Percentiles rank a stretch among this genome's conserved stretches.
Evolutionary conservation across 2,888 invertebrate species (phyloP).

Genomic region (Eupeodes luniger): DNA sequence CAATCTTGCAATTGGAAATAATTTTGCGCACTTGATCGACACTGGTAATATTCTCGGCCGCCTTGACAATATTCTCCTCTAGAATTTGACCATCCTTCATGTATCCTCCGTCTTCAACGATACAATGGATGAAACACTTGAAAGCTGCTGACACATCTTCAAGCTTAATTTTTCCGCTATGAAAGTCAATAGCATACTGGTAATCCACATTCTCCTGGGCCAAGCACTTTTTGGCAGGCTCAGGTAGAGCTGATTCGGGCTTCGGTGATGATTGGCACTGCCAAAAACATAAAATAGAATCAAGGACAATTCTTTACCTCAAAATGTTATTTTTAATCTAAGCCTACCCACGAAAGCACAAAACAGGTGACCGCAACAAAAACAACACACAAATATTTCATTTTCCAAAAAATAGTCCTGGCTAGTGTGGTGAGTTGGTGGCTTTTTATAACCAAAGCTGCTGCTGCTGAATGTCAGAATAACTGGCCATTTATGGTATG

Average conservation of each 20-base stretch:
- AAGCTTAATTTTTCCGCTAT: conserved; percentile 15
- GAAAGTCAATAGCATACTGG: conserved; percentile 2
- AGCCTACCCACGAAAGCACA: conserved; percentile 32
- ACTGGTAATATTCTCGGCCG: conserved; percentile 11
- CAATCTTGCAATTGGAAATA: conserved; percentile 17
- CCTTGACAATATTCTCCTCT: conserved; percentile 40
- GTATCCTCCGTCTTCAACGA: conserved; percentile 23
- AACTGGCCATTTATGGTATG: not conserved
- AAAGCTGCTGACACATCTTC: conserved; percentile 15
- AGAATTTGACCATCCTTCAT: conserved; percentile 24
- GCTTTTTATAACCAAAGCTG: conserved; percentile 26
- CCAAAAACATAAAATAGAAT: not conserved
- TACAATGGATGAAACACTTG: conserved; percentile 44
- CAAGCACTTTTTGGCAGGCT: conserved; percentile 30
- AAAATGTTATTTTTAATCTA: not conserved
- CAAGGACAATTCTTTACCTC: not conserved
- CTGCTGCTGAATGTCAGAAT: not conserved
- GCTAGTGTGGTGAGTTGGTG: not conserved
- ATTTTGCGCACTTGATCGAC: conserved; percentile 19
- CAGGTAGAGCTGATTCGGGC: not conserved
- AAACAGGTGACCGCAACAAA: conserved; percentile 40
- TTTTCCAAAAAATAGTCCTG: conserved; percentile 33
- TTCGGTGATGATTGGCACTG: conserved; percentile 18
- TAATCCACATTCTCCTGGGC: not conserved
- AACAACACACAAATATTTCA: conserved; percentile 41